Conservation (phyloP, 2,888 invertebrate genomes). For the Drosophila mayaguana region DNA sequence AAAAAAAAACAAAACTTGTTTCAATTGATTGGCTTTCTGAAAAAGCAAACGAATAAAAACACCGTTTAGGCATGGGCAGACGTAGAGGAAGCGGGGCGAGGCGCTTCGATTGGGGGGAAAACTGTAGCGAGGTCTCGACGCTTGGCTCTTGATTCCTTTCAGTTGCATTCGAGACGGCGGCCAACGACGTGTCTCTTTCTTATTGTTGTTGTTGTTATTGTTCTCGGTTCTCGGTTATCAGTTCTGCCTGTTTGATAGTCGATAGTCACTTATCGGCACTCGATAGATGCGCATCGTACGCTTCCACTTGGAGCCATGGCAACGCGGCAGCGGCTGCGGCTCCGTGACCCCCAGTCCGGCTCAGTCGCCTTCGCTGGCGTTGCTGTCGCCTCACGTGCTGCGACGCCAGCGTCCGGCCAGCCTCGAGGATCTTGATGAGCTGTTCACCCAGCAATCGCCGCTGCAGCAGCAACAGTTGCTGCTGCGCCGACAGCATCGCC, state of each 20-base stretch:
- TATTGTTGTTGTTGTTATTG: slow-evolving; percentile 33
- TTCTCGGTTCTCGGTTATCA: slow-evolving; percentile 17
- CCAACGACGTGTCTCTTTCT: slow-evolving; percentile 37
- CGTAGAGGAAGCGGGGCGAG: slow-evolving; percentile 6
- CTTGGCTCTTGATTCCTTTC: slow-evolving; percentile 65
- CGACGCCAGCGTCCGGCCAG: slow-evolving; percentile 84
- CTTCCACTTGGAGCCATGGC: slow-evolving; percentile 85
- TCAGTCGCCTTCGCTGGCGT: slow-evolving; percentile 81
- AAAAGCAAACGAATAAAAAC: slow-evolving; percentile 29
- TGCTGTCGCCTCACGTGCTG: slow-evolving; percentile 82
- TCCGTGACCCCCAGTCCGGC: slow-evolving; percentile 83
- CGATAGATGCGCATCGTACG: slow-evolving; percentile 84
- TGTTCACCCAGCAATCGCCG: slow-evolving; percentile 56
- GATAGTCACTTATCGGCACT: slow-evolving; percentile 7
- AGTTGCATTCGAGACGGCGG: slow-evolving; percentile 74
- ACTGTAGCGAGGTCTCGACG: slow-evolving; percentile 46
- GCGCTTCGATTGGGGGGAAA: slow-evolving; percentile 34
- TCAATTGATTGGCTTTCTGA: slow-evolving; percentile 47
- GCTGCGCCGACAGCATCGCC: slow-evolving; percentile 72
- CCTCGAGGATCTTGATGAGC: slow-evolving; percentile 76
- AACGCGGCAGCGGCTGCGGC: slow-evolving; percentile 79
- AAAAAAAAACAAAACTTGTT: slow-evolving; percentile 47
- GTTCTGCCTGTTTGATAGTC: slow-evolving; percentile 7
- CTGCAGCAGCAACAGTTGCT: slow-evolving; percentile 65
- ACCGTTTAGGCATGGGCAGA: slow-evolving; percentile 6